These are phyloP conservation scores for Panurus biarmicus DNA, from an alignment of 2,113 vertebrate genomes.

Conservation along the genomic window DNA sequence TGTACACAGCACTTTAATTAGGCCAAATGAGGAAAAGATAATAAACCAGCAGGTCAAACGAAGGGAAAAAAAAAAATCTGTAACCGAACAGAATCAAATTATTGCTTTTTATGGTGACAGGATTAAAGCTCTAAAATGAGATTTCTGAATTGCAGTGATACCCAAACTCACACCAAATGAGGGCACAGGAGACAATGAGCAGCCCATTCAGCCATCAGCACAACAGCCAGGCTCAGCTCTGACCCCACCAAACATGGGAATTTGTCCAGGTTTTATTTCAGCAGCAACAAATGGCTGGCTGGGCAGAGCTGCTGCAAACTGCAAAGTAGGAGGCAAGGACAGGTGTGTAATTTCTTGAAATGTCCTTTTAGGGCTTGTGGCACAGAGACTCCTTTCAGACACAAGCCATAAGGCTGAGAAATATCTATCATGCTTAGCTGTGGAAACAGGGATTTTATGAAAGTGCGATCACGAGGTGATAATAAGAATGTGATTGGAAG, in stretches of 20 bases:
- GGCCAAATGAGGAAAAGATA: slow-evolving; percentile 21
- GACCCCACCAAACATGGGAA: accelerated
- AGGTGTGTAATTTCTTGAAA: slow-evolving; percentile 15
- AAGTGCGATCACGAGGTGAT: neutral
- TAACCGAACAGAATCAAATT: neutral
- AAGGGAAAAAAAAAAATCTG: neutral
- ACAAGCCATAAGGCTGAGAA: slow-evolving; percentile 16
- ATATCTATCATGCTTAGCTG: slow-evolving; percentile 8
- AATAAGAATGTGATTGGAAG: slow-evolving; percentile 25
- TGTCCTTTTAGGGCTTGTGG: neutral
- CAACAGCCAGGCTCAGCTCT: neutral
- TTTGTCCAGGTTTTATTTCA: neutral
- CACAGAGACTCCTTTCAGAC: slow-evolving; percentile 5
- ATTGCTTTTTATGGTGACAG: neutral
- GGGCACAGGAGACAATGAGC: neutral
- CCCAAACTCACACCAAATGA: neutral
- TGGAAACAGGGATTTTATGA: neutral
- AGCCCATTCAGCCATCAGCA: neutral
- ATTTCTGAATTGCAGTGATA: neutral
- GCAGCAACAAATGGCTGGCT: neutral
- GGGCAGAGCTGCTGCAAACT: neutral
- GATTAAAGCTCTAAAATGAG: neutral
- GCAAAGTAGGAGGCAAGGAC: neutral
- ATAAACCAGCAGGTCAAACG: slow-evolving; percentile 38
- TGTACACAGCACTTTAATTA: slow-evolving; percentile 46